These are phyloP conservation scores for Adineta ricciae DNA, from an alignment of 2,888 invertebrate genomes.

Conservation along the genomic window DNA sequence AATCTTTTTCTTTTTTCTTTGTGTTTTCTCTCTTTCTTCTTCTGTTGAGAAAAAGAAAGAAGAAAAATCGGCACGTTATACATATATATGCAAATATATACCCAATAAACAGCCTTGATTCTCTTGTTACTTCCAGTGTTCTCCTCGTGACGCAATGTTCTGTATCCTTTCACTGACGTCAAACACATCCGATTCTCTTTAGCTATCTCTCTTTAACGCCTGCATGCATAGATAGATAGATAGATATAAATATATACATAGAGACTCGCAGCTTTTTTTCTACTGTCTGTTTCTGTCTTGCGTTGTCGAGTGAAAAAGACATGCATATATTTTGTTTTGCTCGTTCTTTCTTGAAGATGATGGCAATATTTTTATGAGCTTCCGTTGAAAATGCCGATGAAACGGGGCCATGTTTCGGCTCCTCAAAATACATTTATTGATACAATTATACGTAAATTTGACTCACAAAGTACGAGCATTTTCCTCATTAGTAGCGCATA, in stretches of 20 bases:
- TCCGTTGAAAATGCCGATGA: slow-evolving; percentile 31
- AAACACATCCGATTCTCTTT: background rate
- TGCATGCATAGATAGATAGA: background rate
- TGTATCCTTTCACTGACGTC: background rate
- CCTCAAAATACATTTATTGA: slow-evolving; percentile 71
- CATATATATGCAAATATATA: background rate
- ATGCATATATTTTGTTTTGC: background rate
- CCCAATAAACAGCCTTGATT: background rate
- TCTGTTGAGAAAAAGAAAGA: background rate
- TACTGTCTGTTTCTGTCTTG: background rate
- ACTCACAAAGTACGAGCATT: slow-evolving; percentile 65
- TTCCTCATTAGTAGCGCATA: background rate
- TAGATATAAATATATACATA: background rate
- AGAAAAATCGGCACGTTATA: background rate
- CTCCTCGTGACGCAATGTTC: background rate
- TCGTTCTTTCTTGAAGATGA: background rate
- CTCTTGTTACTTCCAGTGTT: background rate
- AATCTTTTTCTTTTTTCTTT: background rate
- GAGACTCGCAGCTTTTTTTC: background rate
- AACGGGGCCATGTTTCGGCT: slow-evolving; percentile 63
- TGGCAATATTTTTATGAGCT: background rate
- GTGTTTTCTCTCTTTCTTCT: background rate
- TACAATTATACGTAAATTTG: slow-evolving; percentile 71
- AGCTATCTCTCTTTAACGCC: background rate
- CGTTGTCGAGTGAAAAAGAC: background rate